Conservation (phyloP, 2,113 vertebrate genomes). For the Cottus gobio region DNA sequence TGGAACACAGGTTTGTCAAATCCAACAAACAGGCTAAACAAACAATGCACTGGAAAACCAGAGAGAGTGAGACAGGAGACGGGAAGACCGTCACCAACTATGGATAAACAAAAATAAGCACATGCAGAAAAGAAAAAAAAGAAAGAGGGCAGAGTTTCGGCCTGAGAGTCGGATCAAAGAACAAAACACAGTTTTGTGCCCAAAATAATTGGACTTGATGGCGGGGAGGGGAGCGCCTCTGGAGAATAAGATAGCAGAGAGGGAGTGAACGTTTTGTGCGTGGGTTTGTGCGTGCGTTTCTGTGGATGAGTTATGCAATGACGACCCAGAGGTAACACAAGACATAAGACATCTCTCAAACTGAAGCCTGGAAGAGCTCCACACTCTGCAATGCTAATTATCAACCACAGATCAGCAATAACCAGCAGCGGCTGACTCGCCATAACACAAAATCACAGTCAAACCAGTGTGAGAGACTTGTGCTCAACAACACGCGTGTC, state of each 20-base stretch:
- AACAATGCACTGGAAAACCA: slow-evolving; percentile 2
- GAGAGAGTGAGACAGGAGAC: slow-evolving; percentile 1
- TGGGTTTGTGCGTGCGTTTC: not conserved
- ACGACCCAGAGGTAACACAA: slow-evolving; percentile 9
- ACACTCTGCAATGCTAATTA: slow-evolving; percentile 19
- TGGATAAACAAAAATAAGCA: slow-evolving; percentile 17
- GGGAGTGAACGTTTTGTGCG: slow-evolving; percentile 14
- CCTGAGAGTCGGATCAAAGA: slow-evolving; percentile 40
- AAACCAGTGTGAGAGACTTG: slow-evolving; percentile 7
- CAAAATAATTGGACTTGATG: slow-evolving; percentile 62
- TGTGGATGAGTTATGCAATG: slow-evolving; percentile 29
- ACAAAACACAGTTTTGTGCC: slow-evolving; percentile 54
- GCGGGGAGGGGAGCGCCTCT: slow-evolving; percentile 49
- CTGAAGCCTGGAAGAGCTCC: not conserved
- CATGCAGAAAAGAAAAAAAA: not conserved
- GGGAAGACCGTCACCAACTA: not conserved
- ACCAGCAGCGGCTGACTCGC: slow-evolving; percentile 29
- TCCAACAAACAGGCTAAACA: slow-evolving; percentile 42
- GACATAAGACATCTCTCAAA: not conserved
- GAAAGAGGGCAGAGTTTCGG: slow-evolving; percentile 1
- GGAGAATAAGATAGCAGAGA: slow-evolving; percentile 44
- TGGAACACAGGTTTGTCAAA: slow-evolving; percentile 41
- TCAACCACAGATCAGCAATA: slow-evolving; percentile 34
- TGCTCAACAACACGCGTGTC: not conserved
- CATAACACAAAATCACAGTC: slow-evolving; percentile 17